A percentile compares a stretch with the other conserved stretches of the same genome.
Conservation (phyloP, 2,797 vertebrate genomes). For the Scolopax rusticola region DNA sequence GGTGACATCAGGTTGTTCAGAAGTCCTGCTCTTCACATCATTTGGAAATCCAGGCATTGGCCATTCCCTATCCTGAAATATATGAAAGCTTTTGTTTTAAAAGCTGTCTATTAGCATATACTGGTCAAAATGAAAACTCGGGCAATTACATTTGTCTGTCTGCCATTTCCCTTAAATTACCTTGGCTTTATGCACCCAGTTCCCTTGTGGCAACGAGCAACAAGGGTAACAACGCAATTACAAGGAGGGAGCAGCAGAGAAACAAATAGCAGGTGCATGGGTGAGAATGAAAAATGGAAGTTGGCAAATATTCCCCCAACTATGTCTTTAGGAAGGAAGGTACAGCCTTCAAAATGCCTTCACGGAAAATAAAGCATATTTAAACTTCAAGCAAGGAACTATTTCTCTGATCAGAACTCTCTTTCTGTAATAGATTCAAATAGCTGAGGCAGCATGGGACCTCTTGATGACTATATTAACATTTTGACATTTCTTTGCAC, state of each 20-base stretch:
- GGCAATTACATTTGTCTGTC: not conserved
- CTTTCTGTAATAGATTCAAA: constrained; percentile 20
- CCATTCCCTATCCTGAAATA: not conserved
- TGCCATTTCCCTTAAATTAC: not conserved
- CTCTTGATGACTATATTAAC: constrained; percentile 54
- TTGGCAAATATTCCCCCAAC: not conserved
- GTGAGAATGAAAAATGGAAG: not conserved
- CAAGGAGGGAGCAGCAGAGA: not conserved
- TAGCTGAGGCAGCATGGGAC: constrained; percentile 27
- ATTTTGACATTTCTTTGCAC: constrained; percentile 51
- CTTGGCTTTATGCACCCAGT: not conserved
- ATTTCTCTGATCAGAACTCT: not conserved
- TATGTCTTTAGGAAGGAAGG: not conserved
- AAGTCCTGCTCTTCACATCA: not conserved
- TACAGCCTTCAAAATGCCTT: constrained; percentile 5
- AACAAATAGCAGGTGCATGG: not conserved
- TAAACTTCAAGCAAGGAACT: not conserved
- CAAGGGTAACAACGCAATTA: not conserved
- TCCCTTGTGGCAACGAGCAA: not conserved
- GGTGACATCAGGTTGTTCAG: not conserved
- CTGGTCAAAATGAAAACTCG: not conserved
- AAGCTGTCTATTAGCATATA: not conserved
- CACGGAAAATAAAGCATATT: not conserved
- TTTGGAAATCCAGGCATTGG: not conserved
- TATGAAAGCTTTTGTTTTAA: not conserved